These are phyloP conservation scores for Hydractinia symbiolongicarpus DNA, from an alignment of 30 jellyfish, hydroid and myxozoan species.

Conservation along the genomic window DNA sequence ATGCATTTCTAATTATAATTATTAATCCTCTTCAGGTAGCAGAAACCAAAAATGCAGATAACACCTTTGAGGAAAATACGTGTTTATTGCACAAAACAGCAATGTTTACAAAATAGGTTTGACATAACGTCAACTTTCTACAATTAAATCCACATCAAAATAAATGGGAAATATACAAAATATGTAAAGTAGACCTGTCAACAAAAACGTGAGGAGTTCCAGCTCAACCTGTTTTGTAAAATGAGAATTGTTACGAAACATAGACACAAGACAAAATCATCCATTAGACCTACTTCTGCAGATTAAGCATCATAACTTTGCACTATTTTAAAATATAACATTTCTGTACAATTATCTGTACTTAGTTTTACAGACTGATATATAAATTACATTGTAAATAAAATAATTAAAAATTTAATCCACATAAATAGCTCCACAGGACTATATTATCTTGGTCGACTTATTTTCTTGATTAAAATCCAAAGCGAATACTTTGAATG, in stretches of 20 bases:
- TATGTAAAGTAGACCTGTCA: background rate
- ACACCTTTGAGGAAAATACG: background rate
- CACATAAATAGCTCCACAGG: no score
- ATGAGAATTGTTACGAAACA: no score
- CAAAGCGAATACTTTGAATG: constrained; percentile 93
- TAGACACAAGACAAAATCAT: no score
- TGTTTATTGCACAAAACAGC: constrained; percentile 8
- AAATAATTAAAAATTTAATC: no score
- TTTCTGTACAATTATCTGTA: background rate
- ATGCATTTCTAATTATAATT: no score
- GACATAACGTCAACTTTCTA: background rate
- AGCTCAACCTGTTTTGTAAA: no score
- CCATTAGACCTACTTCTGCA: no score
- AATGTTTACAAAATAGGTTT: constrained; percentile 7
- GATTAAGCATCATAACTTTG: background rate
- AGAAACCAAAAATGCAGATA: no score
- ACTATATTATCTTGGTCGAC: background rate
- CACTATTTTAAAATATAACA: constrained; percentile 1
- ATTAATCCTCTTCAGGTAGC: no score
- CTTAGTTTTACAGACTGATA: no score
- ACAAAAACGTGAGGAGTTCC: no score
- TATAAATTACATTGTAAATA: no score
- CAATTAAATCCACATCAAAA: background rate
- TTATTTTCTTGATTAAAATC: constrained; percentile 32
- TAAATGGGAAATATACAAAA: background rate